Evolutionary conservation across 2,888 invertebrate species (phyloP).

Genomic region (Nematopogon swammerdamellus): DNA sequence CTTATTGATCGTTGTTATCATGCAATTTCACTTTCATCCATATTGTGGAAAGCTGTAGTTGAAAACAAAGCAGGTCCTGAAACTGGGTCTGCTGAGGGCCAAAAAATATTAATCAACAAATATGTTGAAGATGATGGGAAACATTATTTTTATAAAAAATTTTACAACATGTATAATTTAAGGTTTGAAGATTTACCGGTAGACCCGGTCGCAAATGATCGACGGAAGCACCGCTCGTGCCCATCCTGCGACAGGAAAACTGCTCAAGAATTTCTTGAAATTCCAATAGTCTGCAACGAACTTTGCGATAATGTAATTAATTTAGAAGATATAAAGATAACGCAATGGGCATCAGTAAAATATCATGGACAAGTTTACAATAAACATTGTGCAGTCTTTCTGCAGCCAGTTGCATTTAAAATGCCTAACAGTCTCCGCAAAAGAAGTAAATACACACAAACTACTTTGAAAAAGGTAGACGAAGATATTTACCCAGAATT

Average conservation of each 20-base stretch:
- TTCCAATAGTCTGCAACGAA: background rate
- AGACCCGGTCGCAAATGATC: background rate
- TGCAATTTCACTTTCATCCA: slow-evolving; percentile 20
- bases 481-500: slow-evolving; percentile 6
- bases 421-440: background rate
- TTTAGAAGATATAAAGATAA: background rate
- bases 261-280: background rate
- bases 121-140: background rate
- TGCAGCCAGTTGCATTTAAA: slow-evolving; percentile 4
- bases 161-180: slow-evolving; percentile 3
- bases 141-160: slow-evolving; percentile 5
- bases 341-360: background rate
- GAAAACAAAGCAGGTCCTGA: background rate
- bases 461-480: background rate
- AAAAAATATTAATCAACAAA: background rate
- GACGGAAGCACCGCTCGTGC: slow-evolving; percentile 2
- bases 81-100: background rate
- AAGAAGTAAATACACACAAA: background rate
- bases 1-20: slow-evolving; percentile 40
- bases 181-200: slow-evolving; percentile 9
- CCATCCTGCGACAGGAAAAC: slow-evolving; percentile 5
- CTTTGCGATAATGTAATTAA: background rate
- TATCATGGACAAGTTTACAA: background rate
- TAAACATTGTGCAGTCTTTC: slow-evolving; percentile 6
- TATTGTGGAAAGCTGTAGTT: slow-evolving; percentile 18